Evolutionary conservation across 1,140 invertebrate genomes (phyloP), one percentile per base, ranked within the genome.

Genomic region (Grapholita molesta): DNA sequence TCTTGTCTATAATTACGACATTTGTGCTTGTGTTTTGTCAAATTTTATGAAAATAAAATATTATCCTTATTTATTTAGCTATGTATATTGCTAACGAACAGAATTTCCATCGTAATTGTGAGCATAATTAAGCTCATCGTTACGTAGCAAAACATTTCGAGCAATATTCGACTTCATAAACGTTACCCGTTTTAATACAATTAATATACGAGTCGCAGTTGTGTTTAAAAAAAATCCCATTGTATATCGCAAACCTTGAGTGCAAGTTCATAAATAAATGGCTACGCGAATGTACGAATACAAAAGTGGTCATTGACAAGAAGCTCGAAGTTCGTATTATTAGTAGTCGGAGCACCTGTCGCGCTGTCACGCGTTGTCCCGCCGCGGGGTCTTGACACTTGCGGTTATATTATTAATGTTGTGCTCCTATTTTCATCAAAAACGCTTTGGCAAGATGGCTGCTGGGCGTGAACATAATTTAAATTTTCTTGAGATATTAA

Each of bases 331-430:
- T 9, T 52, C 23, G 24, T 48, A 67, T 67, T 67, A 67, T 67
- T 52, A 52, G 65, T 48, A 23, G 24, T 52, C 23, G 72, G n/a
- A 70, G 81, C 83, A 85, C 83, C 80, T 86, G 84, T 84, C 77
- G 78, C 64, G 74, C 72, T 82, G 73, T 78, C 77, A 79, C 69
- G 72, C 28, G 23, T 64, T 53, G 18, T 35, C 25, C 64, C 61
- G 23, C 35, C 28, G 18, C 52, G 24, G 11, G 24, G 30, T 70
- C 61, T 70, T 55, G 38, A 57, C 66, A 73, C 28, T 70, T 68
- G 24, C 21, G 15, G 64, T 61, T 67, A 48, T 35, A 55, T 15
- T 33, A 72, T 48, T 42, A 42, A 42, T 21, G 28, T n/a, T n/a
- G n/a, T 38, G 35, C n/a, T 38, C n/a, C 35, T 48, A 6, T 6